Conservation (phyloP, 2,113 vertebrate species). For the Gallinago paraguaiae region DNA sequence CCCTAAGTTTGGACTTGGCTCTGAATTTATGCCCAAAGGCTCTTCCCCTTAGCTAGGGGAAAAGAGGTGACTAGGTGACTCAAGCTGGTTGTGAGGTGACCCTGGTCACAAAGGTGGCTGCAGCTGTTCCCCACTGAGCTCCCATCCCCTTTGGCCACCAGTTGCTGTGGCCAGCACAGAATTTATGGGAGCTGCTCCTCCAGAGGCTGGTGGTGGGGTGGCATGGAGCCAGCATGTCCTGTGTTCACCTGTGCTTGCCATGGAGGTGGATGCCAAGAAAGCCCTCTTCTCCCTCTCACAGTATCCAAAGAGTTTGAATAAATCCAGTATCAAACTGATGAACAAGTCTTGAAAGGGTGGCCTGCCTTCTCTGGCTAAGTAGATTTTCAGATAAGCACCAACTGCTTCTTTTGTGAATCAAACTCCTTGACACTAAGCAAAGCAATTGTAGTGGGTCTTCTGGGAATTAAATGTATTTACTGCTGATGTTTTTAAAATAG, state of each 20-base stretch:
- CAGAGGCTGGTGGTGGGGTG: neutral
- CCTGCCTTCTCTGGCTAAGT: neutral
- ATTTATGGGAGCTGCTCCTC: neutral
- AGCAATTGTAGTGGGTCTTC: conserved; percentile 4
- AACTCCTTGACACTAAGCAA: conserved; percentile 6
- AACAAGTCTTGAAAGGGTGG: neutral
- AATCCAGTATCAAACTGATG: neutral
- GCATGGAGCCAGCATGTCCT: neutral
- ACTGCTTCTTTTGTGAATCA: conserved; percentile 11
- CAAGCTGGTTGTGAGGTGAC: neutral
- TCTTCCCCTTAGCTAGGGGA: neutral
- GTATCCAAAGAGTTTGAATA: neutral
- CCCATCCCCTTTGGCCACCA: accelerated
- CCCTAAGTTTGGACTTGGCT: neutral
- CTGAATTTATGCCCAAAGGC: neutral
- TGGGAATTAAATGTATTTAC: conserved; percentile 42
- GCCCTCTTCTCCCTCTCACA: neutral
- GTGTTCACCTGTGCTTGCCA: accelerated
- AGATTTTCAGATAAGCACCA: neutral
- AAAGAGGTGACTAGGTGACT: neutral
- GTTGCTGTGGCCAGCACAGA: neutral
- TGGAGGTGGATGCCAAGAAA: neutral
- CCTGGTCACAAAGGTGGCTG: accelerated
- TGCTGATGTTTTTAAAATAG: conserved; percentile 30
- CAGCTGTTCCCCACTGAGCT: neutral